Base-by-base conservation (phyloP, 1,140 invertebrate species). In the Choristoneura fumiferana region DNA sequence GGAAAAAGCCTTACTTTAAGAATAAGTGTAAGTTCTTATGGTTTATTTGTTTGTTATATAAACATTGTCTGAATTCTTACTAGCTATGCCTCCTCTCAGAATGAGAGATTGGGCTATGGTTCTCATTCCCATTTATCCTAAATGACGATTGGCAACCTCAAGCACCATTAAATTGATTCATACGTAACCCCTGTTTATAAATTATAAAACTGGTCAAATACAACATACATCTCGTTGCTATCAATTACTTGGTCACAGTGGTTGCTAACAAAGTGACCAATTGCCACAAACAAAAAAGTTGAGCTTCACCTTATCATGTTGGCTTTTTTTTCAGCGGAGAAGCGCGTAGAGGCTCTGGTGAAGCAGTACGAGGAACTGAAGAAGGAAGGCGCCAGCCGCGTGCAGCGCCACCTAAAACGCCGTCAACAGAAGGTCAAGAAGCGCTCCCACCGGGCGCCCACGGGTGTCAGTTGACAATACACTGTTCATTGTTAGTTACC, bases 11-110 rank as follows among this genome's bases (percentile, higher is more conserved):
- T 18, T 86, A 90, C 29, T 96, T 93, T 71, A 91, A 94, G 56
- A 96, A 94, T 74, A 97, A 96, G 92, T 94, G 96, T 97, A 92
- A 92, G 91, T 89, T 62, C n/a, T 60, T 37, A 35, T 40, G 60
- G 40, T 63, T 64, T 59, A 29, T 68, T 38, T 29, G 13, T 35
- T 17, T 12, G n/a, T n/a, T n/a, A n/a, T n/a, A 14, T 67, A 15
- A 40, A 56, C 52, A 39, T 55, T 18, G 4, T 17, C 15, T 40
- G 15, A 3, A 15, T 40, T 4, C 33, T 40, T 39, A 56, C 55
- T 10, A 3, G 22, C 6, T n/a, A n/a, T n/a, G n/a, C n/a, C n/a
- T n/a, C n/a, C n/a, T n/a, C n/a, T n/a, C n/a, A n/a, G n/a, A n/a
- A n/a, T n/a, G n/a, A n/a, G n/a, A n/a, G n/a, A n/a, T n/a, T n/a